Evolutionary conservation across 2,888 invertebrate species (phyloP).

Genomic region (Drosophila silvestris): DNA sequence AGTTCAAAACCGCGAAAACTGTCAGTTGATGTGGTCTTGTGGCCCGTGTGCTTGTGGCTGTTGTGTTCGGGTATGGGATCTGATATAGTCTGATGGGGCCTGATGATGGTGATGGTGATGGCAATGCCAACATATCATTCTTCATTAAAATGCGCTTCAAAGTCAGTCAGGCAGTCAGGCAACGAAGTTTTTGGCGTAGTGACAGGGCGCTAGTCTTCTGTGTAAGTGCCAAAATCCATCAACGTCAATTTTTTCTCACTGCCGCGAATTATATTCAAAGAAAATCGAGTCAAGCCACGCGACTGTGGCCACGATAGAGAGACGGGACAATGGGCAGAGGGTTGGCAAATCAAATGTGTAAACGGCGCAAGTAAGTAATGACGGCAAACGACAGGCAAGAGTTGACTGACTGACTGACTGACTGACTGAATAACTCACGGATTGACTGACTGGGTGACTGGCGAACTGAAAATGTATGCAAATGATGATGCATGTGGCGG

Average conservation of each 20-base stretch:
- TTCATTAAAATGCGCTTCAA: slow-evolving; percentile 82
- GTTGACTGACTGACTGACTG: slow-evolving; percentile 52
- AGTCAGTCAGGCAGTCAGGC: slow-evolving; percentile 64
- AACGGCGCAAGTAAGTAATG: slow-evolving; percentile 68
- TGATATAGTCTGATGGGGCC: slow-evolving; percentile 36
- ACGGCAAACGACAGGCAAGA: slow-evolving; percentile 57
- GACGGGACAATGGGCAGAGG: background rate
- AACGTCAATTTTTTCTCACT: slow-evolving; percentile 77
- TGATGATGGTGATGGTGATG: slow-evolving; percentile 32
- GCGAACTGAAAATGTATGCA: slow-evolving; percentile 77
- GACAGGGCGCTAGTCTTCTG: slow-evolving; percentile 74
- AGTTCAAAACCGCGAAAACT: slow-evolving; percentile 79
- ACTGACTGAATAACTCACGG: slow-evolving; percentile 32
- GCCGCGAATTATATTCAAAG: slow-evolving; percentile 81
- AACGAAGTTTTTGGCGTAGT: slow-evolving; percentile 63
- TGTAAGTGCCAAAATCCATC: slow-evolving; percentile 84
- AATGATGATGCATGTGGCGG: slow-evolving; percentile 82
- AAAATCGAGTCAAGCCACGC: slow-evolving; percentile 67
- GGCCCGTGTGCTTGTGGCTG: slow-evolving; percentile 55
- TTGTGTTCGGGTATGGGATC: slow-evolving; percentile 26
- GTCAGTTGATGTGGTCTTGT: slow-evolving; percentile 67
- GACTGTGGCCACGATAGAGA: slow-evolving; percentile 14
- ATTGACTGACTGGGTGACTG: slow-evolving; percentile 51
- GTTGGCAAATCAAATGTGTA: slow-evolving; percentile 67
- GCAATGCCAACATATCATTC: slow-evolving; percentile 80